Base-by-base conservation (phyloP, 92 coral and sea anemone genomes). In the Parazoanthus darwini region DNA sequence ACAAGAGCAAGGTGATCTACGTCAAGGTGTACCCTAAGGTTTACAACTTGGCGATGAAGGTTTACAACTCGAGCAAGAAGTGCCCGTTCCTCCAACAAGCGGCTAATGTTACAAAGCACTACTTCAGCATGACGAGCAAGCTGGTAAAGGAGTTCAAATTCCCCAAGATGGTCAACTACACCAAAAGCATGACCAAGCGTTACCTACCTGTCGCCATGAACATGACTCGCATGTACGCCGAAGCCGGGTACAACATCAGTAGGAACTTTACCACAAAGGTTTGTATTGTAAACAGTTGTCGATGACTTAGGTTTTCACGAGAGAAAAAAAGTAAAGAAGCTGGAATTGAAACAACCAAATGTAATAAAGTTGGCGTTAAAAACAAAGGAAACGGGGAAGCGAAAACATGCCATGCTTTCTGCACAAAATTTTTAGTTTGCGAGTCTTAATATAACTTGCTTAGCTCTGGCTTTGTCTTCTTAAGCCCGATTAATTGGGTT, bases 191-290 rank as follows among this genome's bases (percentile, higher is more conserved):
- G 56, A 72, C 79, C 22, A 84, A 38, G 9, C 46, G 16, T 29
- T 93, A 92, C 43, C 39, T 81, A 3, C 96, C 98, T 1, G 72
- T 84, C 25, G 94, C 91, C 22, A 78, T 91, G 67, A 95, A 92
- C 77, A 75, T 92, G 88, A 82, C 93, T 26, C 93, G 78, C 23
- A 87, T 89, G 50, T 89, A 91, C 86, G 89, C 88, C 75, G 79
- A 50, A 22, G 83, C 91, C 36, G 96, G 91, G 16, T 33, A 81
- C 51, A 79, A 86, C 74, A 38, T 88, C n/a, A 86, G 93, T 43
- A 92, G 94, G 18, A 93, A 88, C 84, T 91, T 93, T 88, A 90
- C 96, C n/a, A 35, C 90, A 5, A 54, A 75, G 78, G 92, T 91
- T 6, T 68, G 87, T 71, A 14, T 8, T 33, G 67, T 46, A 23